Percentiles rank a stretch among this genome's conserved stretches.
These are phyloP conservation scores for Samia ricini DNA, from an alignment of 1,140 invertebrate genomes.

Conservation along the genomic window DNA sequence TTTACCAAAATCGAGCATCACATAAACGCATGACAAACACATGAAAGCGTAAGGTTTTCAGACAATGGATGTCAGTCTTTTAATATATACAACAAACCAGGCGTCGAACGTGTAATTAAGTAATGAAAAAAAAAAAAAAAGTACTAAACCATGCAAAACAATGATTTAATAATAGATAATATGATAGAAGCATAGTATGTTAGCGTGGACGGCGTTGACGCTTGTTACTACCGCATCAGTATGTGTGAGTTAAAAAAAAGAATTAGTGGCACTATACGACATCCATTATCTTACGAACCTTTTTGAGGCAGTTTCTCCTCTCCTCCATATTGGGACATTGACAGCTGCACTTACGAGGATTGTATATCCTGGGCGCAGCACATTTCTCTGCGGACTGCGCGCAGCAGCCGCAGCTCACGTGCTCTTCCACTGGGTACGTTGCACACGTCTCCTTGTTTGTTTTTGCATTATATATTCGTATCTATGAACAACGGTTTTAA, in stretches of 20 bases:
- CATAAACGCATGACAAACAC: slow-evolving; percentile 7
- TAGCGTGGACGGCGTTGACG: neutral
- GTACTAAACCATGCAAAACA: neutral
- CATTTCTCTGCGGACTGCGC: slow-evolving; percentile 36
- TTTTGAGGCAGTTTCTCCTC: slow-evolving; percentile 53
- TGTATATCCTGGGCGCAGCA: slow-evolving; percentile 46
- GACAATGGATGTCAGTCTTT: slow-evolving; percentile 67
- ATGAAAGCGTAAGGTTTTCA: slow-evolving; percentile 45
- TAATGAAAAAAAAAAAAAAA: neutral
- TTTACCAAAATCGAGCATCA: neutral
- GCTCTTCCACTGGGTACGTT: slow-evolving; percentile 51
- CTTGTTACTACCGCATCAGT: neutral
- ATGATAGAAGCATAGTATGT: neutral
- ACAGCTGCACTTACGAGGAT: slow-evolving; percentile 72
- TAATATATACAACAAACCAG: slow-evolving; percentile 13
- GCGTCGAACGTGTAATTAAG: slow-evolving; percentile 18
- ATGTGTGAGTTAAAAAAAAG: neutral
- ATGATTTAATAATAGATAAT: neutral
- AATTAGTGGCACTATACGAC: slow-evolving; percentile 24
- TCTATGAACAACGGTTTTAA: slow-evolving; percentile 32
- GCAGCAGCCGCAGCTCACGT: slow-evolving; percentile 58
- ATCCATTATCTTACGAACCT: slow-evolving; percentile 74
- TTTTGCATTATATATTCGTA: slow-evolving; percentile 59
- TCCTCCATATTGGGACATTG: slow-evolving; percentile 65
- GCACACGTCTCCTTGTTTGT: slow-evolving; percentile 60